Conservation (phyloP, 2,888 invertebrate genomes). For the Athetis lepigone region DNA sequence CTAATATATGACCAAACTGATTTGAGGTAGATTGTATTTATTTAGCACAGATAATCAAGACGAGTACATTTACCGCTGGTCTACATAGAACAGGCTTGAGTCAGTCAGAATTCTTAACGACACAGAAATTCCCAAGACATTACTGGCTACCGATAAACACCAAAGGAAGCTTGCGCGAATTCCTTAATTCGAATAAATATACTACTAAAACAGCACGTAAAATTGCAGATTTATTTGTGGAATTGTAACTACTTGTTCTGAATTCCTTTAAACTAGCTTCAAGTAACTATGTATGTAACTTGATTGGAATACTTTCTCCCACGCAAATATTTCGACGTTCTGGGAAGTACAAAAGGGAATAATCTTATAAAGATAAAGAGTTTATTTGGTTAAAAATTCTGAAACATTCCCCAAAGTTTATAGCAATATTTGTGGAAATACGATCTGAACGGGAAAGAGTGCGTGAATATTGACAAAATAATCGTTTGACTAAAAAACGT, state of each 20-base stretch:
- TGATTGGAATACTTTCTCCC: constrained; percentile 23
- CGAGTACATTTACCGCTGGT: constrained; percentile 18
- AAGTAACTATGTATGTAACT: constrained; percentile 18
- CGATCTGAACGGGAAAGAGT: no score
- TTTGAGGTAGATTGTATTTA: constrained; percentile 32
- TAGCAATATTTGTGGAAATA: no score
- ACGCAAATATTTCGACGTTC: constrained; percentile 15
- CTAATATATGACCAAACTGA: constrained; percentile 25
- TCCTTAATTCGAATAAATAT: constrained; percentile 34
- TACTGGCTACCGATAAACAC: constrained; percentile 11
- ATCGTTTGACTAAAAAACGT: no score
- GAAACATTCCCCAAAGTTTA: no score
- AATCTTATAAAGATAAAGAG: background rate
- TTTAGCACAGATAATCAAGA: constrained; percentile 42
- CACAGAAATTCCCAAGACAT: constrained; percentile 44
- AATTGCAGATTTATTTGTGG: constrained; percentile 43
- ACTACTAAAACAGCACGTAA: constrained; percentile 20
- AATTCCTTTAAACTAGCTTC: constrained; percentile 34
- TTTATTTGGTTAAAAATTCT: no score
- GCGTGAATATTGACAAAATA: no score
- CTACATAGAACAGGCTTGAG: constrained; percentile 18
- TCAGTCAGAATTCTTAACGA: constrained; percentile 50
- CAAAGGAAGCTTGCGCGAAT: constrained; percentile 37
- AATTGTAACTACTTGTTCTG: constrained; percentile 25
- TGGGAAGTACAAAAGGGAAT: constrained; percentile 1